Evolutionary conservation across 2,113 vertebrate genomes (phyloP), one percentile per base, ranked within the genome.

Genomic region (Thalassoma bifasciatum): DNA sequence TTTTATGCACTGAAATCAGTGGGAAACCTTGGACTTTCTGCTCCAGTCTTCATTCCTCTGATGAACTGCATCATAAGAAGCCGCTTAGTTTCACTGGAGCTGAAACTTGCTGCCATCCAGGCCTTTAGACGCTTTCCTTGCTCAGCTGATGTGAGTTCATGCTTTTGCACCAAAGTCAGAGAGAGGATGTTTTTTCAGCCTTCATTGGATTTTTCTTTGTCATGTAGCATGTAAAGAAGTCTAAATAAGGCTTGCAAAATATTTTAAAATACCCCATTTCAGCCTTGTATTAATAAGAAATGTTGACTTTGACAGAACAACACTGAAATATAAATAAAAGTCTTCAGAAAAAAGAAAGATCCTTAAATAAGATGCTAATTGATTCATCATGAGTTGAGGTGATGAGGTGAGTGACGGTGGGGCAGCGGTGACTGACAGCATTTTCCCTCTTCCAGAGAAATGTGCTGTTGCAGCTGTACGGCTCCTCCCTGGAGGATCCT

Each of bases 111-210:
- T 12, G 95, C 95, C 24, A 13, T 96, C 10, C 91, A 94, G 21
- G 95, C 96, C 61, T 96, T 97, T 92, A 91, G 94, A 57, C 95
- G 94, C 58, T 62, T 97, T 22, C 95, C 95, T 73, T 97, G 96
- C 79, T 72, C 91, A 4, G 87, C 22, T 49, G 79, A 94, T 3
- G 94, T 98, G 73, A 92, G 96, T 88, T 16, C 9, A 67, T 46
- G 17, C 44, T 7, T 17, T 1, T 7, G 14, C 30, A 30, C 30
- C 30, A 30, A 30, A 30, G n/a, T n/a, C n/a, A 30, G 30, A 30
- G 30, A 30, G 6, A 30, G 30, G 30, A 6, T 30, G 30, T 30
- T 30, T 30, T 30, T 40, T 4, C 8, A 40, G 38, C 10, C 8
- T 40, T 42, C 14, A 1, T 2, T 14, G 10, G 5, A 12, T 1